Evolutionary conservation across 2,113 vertebrate species (phyloP), one percentile per base, ranked within the genome.

Genomic region (Steatornis caripensis): DNA sequence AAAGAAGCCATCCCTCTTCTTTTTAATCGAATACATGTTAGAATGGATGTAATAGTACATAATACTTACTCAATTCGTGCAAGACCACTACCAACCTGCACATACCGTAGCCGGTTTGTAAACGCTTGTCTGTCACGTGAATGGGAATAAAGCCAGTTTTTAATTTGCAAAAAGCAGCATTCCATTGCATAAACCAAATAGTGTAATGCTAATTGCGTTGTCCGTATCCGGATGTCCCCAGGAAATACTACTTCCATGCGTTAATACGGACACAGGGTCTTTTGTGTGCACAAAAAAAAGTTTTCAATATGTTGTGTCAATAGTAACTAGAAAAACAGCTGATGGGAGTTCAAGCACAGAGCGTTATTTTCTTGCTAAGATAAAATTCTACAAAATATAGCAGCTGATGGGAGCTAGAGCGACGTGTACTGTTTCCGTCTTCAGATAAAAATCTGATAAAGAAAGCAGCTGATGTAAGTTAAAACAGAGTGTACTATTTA

Each of bases 391-490:
- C 93, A 71, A 62, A 96, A 78, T 54, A 64, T 15, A 95, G 76
- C 85, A 94, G 88, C 95, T 93, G 92, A 84, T 71, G 70, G 78
- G 55, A 61, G 83, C 84, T 90, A 19, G 70, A 93, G 60, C 26
- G 21, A 45, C 7, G 41, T 97, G 72, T 80, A n/a, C 89, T 82
- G 69, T 93, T 97, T 97, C 95, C 81, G 93, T 97, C 78, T 78
- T 90, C 93, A 96, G 93, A 96, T 96, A 97, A 97, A 91, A 96
- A 96, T 94, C 84, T 84, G 94, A 96, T 97, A 96, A 97, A 87
- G 94, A 88, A 95, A 97, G 91, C 75, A 95, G 89, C 94, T 95
- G 94, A 97, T 95, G 93, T 68, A 84, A 96, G 70, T 91, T 97
- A 94, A 88, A 97, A 96, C 85, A 93, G 68, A 48, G 66, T 87